Evolutionary conservation across 2,888 invertebrate genomes (phyloP), one percentile per base, ranked within the genome.

Genomic region (Leucoma salicis): DNA sequence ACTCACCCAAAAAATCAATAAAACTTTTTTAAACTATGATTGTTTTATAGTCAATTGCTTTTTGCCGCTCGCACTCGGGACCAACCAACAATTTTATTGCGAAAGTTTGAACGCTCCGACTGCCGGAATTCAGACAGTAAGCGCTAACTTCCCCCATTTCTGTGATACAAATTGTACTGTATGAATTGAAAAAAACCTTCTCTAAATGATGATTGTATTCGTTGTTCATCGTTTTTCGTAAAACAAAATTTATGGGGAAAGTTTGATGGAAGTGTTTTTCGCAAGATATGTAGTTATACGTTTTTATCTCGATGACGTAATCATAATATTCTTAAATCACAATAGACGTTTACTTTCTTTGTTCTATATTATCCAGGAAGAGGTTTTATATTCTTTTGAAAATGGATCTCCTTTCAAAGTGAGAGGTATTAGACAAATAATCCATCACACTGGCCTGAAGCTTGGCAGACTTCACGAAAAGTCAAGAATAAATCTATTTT

Each of bases 161-260:
- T 65, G 53, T 74, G 69, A 72, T 75, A 80, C 79, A 81, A 78
- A 78, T 76, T 76, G 56, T 46, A 50, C 56, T 60, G 58, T 57
- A 63, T 63, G 71, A 78, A 82, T 78, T 81, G 81, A 82, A 81
- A 82, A 78, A 75, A 62, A 7, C 36, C 37, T 32, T 52, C 39
- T 60, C 35, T 39, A 58, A 55, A 49, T 55, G 53, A 60, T 63
- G 58, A 67, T 63, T 66, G 55, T 60, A 36, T 38, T 39, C 13
- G 28, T 31, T 15, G 27, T 38, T 49, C 51, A 48, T 57, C 45
- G 39, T 45, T 44, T 39, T 45, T 40, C 50, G 42, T 24, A 11
- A n/a, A 35, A 10, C 3, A n/a, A 35, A 43, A 47, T 57, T 60
- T 54, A 53, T 52, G 42, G 11, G 14, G 5, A n/a, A 42, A 52